Evolutionary conservation across 2,113 vertebrate species (phyloP).

Genomic region (rat (Rattus norvegicus)): GRCr8 NC_086023.1:63614001-63614500

Average conservation of each 20-base stretch:
- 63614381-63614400: not conserved
- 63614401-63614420: not conserved
- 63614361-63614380: not conserved
- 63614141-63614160: not conserved
- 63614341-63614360: not conserved
- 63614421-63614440: not conserved
- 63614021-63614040: not conserved
- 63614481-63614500: not conserved
- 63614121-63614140: not conserved
- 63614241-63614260: not conserved
- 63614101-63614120: not conserved
- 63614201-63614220: not conserved
- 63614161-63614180: not conserved
- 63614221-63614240: not conserved
- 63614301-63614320: not conserved
- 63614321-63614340: not conserved
- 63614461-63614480: not conserved
- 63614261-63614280: not conserved
- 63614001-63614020: not conserved
- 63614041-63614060: not conserved
- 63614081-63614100: not conserved
- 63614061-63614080: not conserved
- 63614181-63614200: fast-evolving
- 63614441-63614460: not conserved
- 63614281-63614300: not conserved